Conservation (phyloP, 2,888 invertebrate genomes). For the Diarsia mendica region DNA sequence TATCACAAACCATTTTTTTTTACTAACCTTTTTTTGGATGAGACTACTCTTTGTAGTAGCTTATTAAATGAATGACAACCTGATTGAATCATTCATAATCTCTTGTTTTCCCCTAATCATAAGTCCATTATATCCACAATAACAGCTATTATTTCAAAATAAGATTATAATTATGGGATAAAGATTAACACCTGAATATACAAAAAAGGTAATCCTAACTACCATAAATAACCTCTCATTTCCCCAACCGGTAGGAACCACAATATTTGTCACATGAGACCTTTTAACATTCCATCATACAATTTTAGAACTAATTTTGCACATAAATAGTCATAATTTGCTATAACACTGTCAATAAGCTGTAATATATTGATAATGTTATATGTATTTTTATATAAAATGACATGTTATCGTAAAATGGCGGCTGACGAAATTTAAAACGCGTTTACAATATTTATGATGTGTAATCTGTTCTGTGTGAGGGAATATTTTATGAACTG, state of each 20-base stretch:
- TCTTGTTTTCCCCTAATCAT: neutral
- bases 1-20: no score
- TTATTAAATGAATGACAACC: neutral
- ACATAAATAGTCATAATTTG: conserved; percentile 80
- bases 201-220: neutral
- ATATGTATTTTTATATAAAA: conserved; percentile 53
- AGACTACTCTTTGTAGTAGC: neutral
- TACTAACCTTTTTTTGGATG: neutral
- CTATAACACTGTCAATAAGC: conserved; percentile 76
- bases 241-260: conserved; percentile 42
- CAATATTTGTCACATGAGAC: conserved; percentile 38
- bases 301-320: conserved; percentile 68
- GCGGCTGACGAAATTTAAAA: conserved; percentile 71
- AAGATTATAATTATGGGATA: neutral
- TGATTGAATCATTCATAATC: neutral
- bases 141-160: neutral
- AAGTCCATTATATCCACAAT: neutral
- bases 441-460: conserved; percentile 71
- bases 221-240: conserved; percentile 42
- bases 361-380: conserved; percentile 73
- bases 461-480: conserved; percentile 56
- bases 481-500: conserved; percentile 30
- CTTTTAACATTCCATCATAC: conserved; percentile 45
- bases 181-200: neutral
- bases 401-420: conserved; percentile 64